A percentile compares a stretch with the other conserved stretches of the same genome.
These are phyloP conservation scores for Hippocampus abdominalis DNA, from an alignment of 2,113 vertebrate species.

Conservation along the genomic window DNA sequence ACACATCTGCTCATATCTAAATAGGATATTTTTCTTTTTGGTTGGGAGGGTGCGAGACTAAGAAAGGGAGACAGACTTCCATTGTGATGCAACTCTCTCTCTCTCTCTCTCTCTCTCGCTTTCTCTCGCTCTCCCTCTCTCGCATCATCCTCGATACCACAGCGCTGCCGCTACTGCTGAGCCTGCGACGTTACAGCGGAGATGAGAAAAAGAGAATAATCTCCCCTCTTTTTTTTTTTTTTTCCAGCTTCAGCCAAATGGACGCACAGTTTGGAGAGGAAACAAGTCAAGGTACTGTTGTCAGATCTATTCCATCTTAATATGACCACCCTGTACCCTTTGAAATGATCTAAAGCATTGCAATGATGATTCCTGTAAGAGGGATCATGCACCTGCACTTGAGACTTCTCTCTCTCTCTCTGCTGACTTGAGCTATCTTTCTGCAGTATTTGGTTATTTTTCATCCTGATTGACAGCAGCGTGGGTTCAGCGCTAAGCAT, in stretches of 20 bases:
- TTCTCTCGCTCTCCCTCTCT: slow-evolving; percentile 28
- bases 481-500: background rate
- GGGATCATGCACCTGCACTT: slow-evolving; percentile 50
- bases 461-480: slow-evolving; percentile 10
- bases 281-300: slow-evolving; percentile 54
- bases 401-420: slow-evolving; percentile 37
- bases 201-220: slow-evolving; percentile 31
- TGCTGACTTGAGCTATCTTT: slow-evolving; percentile 38
- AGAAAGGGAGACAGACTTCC: slow-evolving; percentile 28
- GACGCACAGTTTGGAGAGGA: slow-evolving; percentile 31
- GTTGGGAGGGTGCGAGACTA: background rate
- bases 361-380: slow-evolving; percentile 14
- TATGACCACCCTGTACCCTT: background rate
- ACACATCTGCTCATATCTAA: background rate
- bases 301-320: slow-evolving; percentile 1
- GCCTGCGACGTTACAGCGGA: slow-evolving; percentile 56
- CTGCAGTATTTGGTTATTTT: slow-evolving; percentile 49
- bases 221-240: slow-evolving; percentile 12
- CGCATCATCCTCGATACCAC: slow-evolving; percentile 47
- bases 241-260: slow-evolving; percentile 27
- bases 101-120: slow-evolving; percentile 31
- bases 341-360: background rate
- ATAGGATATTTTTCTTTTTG: background rate
- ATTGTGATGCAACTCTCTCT: slow-evolving; percentile 53
- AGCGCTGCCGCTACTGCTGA: slow-evolving; percentile 48